Evolutionary conservation across 1,140 invertebrate species (phyloP), one percentile per base, ranked within the genome.

Genomic region (Lerema accius): DNA sequence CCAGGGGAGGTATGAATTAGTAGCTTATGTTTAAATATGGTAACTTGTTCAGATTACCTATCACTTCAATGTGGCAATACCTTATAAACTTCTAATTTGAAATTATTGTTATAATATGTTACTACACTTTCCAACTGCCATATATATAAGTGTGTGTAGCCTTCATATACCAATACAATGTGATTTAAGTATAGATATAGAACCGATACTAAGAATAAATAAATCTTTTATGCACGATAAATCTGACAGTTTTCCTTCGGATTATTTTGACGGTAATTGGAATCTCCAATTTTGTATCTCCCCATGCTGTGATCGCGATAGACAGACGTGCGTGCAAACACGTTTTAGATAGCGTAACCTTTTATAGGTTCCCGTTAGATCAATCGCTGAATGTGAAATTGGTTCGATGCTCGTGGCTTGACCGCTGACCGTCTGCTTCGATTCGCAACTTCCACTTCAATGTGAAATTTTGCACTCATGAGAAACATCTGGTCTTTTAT

Each of bases 291-390:
- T 71, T 75, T 65, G 71, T 75, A 71, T 71, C 63, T 69, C 64
- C 67, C 82, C n/a, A 67, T 69, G 78, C 76, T 82, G 78, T 56
- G 76, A 71, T 64, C 64, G 49, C 50, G 73, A 82, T 79, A 61
- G 64, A 46, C 14, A 50, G 63, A 70, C 76, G 81, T 75, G 79
- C 81, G 69, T 78, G 67, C 65, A 69, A 69, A 75, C 66, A 66
- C 61, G 67, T 69, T 71, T 75, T 62, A 48, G 65, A 35, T 66
- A 56, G 48, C 59, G 63, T 66, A 46, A 67, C 65, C 65, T 78
- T 70, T 50, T 59, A 69, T 32, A 66, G 48, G 43, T 61, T 70
- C 59, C 78, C 76, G 75, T 78, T 78, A 78, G 39, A 56, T 58
- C 53, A 58, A 45, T 58, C 45, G 39, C 53, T 61, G 49, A 53